Base-by-base conservation (phyloP, 2,888 invertebrate genomes). In the Lycophotia porphyrea region DNA sequence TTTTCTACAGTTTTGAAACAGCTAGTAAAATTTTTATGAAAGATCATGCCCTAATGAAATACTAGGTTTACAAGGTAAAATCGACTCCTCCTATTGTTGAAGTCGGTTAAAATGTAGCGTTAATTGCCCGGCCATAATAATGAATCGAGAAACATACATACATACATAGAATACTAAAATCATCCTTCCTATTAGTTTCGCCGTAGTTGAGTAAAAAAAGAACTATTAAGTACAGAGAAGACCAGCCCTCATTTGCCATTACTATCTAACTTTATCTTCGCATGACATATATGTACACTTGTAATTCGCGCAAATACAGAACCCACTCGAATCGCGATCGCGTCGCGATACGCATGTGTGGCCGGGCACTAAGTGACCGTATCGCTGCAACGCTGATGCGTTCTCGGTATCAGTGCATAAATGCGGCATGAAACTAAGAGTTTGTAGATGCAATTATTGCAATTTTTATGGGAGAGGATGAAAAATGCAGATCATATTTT, bases 261-360 rank as follows among this genome's bases (percentile, higher is more conserved):
- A 52, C 13, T 61, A 66, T 58, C 44, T 69, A 52, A 65, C 60
- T 79, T 78, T 80, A 84, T 80, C 69, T 81, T 74, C 66, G 76
- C 82, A 81, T 82, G 81, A 76, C 78, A 60, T 36, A 49, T 55
- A 65, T 36, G 55, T 55, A 65, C 77, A 76, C 36, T 73, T 72
- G 76, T 76, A 82, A 81, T 76, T 86, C 82, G 81, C 74, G 58
- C 63, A 69, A 74, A 34, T 76, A 71, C 76, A 67, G 42, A 47
- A 39, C 71, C 55, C 58, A 60, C 63, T 47, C 73, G 83, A 72
- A 58, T 47, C 78, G 68, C 66, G 88, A 88, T 87, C 79, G 88
- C 77, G 84, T 84, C 70, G 85, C 81, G 90, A 90, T 89, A 90
- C 88, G 91, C 91, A 91, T 90, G 91, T 90, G 91, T 87, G 89